phyloP scores from a whole-genome alignment of 2,113 vertebrate genomes.

The Colossoma macropomum region DNA sequence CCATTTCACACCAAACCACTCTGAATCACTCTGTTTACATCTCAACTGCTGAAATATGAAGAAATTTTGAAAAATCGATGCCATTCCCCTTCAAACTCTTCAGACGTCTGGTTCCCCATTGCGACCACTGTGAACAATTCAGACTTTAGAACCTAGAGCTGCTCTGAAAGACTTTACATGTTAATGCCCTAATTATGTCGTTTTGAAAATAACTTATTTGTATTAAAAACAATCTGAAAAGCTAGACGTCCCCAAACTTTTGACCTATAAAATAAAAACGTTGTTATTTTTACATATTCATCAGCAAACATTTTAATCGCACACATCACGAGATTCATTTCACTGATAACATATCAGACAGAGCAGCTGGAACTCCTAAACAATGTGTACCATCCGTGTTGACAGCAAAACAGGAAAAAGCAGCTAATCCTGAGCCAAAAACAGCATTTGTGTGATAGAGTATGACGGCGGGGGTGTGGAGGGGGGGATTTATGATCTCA shows the following conservation, averaged over 20 bases:
- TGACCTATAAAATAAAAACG: not conserved
- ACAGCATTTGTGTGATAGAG: not conserved
- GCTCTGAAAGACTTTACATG: too few relatives aligned
- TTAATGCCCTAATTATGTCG: too few relatives aligned
- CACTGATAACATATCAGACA: constrained; percentile 5
- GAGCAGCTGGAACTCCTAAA: not conserved
- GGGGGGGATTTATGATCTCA: not conserved
- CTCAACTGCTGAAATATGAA: too few relatives aligned
- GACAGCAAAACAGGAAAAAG: constrained; percentile 1
- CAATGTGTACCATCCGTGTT: not conserved
- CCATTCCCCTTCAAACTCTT: too few relatives aligned
- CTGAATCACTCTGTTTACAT: too few relatives aligned
- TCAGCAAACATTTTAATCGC: not conserved
- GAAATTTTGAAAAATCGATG: too few relatives aligned
- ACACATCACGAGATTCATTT: not conserved
- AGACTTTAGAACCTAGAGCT: too few relatives aligned
- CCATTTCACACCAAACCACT: too few relatives aligned
- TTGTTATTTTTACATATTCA: not conserved
- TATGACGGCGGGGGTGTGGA: not conserved
- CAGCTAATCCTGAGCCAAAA: not conserved
- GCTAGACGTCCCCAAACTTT: not conserved
- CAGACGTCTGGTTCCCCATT: too few relatives aligned
- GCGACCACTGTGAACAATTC: too few relatives aligned
- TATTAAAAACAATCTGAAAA: constrained; percentile 8
- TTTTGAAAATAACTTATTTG: too few relatives aligned